Evolutionary conservation across 1,140 invertebrate species (phyloP).

Genomic region (Zaprionus nigranus): DNA sequence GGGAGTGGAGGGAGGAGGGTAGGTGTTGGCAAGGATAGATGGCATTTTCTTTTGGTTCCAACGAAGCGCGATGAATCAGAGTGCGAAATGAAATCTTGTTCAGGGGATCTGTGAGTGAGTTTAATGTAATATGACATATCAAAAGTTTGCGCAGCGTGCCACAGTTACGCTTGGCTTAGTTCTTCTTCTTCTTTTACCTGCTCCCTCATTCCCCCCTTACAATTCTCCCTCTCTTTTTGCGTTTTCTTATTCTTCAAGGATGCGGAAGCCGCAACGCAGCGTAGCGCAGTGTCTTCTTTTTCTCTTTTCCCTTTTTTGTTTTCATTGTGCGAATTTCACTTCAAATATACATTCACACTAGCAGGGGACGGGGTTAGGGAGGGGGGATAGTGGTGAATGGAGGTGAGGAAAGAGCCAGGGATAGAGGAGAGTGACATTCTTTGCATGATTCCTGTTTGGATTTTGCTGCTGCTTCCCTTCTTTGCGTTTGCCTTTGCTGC

Average conservation of each 20-base stretch:
- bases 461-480: constrained; percentile 24
- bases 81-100: not conserved
- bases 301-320: constrained; percentile 30
- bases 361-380: not conserved
- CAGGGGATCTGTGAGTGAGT: constrained; percentile 3
- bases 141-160: not conserved
- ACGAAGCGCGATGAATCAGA: no score
- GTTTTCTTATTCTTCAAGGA: constrained; percentile 21
- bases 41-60: no score
- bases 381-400: no score
- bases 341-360: constrained; percentile 24
- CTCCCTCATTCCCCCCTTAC: not conserved
- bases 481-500: constrained; percentile 18
- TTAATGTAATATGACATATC: constrained; percentile 17
- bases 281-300: constrained; percentile 7
- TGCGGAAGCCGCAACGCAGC: constrained; percentile 28
- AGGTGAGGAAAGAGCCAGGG: no score
- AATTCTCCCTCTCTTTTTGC: not conserved
- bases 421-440: constrained; percentile 46
- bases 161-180: constrained; percentile 9
- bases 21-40: not conserved
- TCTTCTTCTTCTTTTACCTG: constrained; percentile 3
- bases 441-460: constrained; percentile 51
- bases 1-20: not conserved
- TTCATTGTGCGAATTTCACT: constrained; percentile 32